phyloP scores from a whole-genome alignment of 2,113 vertebrate genomes.

The Irena cyanogastra region DNA sequence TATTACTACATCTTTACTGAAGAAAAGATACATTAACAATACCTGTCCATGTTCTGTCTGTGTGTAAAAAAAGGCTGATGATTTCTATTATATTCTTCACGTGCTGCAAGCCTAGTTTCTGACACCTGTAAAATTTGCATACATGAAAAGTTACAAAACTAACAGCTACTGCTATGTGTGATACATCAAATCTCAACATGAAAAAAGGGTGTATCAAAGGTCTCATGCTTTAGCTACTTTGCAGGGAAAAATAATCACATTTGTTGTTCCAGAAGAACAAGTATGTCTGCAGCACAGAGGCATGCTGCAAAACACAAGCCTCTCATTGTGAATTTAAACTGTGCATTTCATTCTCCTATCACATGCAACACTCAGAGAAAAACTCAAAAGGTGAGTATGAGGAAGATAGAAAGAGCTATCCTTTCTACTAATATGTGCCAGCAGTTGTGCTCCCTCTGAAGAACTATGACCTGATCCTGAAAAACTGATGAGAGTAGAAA shows the following conservation, averaged over 20 bases:
- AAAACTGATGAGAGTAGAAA: not conserved
- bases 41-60: constrained; percentile 80
- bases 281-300: not conserved
- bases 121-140: constrained; percentile 79
- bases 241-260: not conserved
- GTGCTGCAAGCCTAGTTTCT: constrained; percentile 74
- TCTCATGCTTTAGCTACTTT: not conserved
- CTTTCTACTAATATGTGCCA: not conserved
- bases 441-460: not conserved
- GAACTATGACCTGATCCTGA: not conserved
- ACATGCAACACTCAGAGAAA: not conserved
- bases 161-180: not conserved
- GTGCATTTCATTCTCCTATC: not conserved
- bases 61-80: constrained; percentile 77
- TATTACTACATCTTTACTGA: not conserved
- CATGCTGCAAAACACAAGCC: fast-evolving
- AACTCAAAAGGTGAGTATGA: not conserved
- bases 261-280: not conserved
- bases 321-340: not conserved
- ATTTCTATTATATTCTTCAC: constrained; percentile 78
- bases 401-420: not conserved
- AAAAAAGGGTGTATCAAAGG: not conserved
- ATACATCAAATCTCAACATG: not conserved
- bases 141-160: not conserved
- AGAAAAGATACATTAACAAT: not conserved